Percentiles rank a stretch among this genome's conserved stretches.
Conservation (phyloP, 1,140 invertebrate species). For the Heliconius hewitsoni region DNA sequence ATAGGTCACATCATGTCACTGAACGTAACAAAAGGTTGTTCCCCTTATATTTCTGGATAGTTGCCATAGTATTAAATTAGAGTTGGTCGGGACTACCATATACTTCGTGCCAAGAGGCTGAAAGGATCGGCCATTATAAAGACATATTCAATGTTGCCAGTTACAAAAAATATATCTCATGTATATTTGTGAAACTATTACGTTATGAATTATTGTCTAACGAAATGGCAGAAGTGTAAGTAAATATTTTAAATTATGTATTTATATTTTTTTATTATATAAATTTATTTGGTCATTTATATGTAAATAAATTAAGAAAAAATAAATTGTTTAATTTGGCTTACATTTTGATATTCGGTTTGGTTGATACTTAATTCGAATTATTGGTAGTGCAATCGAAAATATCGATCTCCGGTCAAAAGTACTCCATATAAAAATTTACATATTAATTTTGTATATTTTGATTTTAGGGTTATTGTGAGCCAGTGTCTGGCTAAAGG, state of each 20-base stretch:
- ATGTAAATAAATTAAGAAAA: too few relatives aligned
- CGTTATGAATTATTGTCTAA: neutral
- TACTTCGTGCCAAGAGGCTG: constrained; percentile 25
- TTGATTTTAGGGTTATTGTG: too few relatives aligned
- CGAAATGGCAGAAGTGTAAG: neutral
- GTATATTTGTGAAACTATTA: neutral
- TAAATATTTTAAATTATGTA: neutral
- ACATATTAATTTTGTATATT: too few relatives aligned
- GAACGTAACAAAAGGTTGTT: constrained; percentile 18
- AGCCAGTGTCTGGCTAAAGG: too few relatives aligned
- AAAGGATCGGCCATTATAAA: constrained; percentile 1
- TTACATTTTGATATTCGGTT: too few relatives aligned
- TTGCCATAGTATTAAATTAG: constrained; percentile 19
- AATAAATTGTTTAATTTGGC: too few relatives aligned
- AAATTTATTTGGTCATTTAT: neutral
- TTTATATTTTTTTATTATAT: neutral
- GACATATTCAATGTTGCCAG: constrained; percentile 12
- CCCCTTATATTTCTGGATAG: constrained; percentile 22
- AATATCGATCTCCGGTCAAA: too few relatives aligned
- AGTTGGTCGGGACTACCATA: constrained; percentile 17
- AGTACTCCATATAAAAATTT: too few relatives aligned
- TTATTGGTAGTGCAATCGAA: too few relatives aligned
- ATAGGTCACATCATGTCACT: constrained; percentile 1
- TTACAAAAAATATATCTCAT: neutral
- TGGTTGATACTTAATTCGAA: too few relatives aligned